These are phyloP conservation scores for Dendrocopos noguchii DNA, from an alignment of 2,113 vertebrate genomes.

Conservation along the genomic window DNA sequence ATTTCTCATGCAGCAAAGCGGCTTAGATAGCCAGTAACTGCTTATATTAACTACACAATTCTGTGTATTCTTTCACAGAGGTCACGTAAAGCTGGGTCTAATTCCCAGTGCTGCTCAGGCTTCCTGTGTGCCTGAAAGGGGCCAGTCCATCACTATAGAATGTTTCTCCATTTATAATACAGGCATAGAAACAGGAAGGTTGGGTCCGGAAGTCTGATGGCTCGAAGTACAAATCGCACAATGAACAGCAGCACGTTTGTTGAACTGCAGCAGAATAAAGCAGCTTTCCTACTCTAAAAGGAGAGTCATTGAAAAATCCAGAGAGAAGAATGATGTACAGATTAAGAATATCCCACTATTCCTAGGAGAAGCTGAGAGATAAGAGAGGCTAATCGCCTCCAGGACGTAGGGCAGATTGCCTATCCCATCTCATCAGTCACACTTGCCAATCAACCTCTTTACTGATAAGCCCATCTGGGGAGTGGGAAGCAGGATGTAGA, in stretches of 20 bases:
- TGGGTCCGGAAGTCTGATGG: neutral
- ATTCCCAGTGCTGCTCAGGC: neutral
- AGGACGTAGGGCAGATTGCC: slow-evolving; percentile 12
- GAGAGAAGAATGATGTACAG: slow-evolving; percentile 18
- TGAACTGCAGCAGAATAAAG: slow-evolving; percentile 3
- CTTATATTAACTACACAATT: neutral
- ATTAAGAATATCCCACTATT: slow-evolving; percentile 42
- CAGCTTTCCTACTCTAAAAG: slow-evolving; percentile 26
- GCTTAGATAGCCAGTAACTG: slow-evolving; percentile 23
- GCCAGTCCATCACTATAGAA: neutral
- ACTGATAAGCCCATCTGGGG: neutral
- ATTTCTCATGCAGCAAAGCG: slow-evolving; percentile 45
- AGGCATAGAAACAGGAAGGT: neutral
- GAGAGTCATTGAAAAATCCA: neutral
- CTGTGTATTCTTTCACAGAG: neutral
- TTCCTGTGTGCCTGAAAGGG: neutral
- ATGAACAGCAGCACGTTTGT: neutral
- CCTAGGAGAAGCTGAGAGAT: slow-evolving; percentile 19
- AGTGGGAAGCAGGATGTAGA: slow-evolving; percentile 33
- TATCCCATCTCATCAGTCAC: slow-evolving; percentile 51
- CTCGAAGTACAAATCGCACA: neutral
- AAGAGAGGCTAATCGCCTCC: slow-evolving; percentile 38
- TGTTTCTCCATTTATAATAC: neutral
- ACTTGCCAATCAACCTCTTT: slow-evolving; percentile 53
- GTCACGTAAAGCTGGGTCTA: neutral